Evolutionary conservation across 92 coral and sea anemone genomes (phyloP), one percentile per base, ranked within the genome.

Genomic region (Epizoanthus rinbou): DNA sequence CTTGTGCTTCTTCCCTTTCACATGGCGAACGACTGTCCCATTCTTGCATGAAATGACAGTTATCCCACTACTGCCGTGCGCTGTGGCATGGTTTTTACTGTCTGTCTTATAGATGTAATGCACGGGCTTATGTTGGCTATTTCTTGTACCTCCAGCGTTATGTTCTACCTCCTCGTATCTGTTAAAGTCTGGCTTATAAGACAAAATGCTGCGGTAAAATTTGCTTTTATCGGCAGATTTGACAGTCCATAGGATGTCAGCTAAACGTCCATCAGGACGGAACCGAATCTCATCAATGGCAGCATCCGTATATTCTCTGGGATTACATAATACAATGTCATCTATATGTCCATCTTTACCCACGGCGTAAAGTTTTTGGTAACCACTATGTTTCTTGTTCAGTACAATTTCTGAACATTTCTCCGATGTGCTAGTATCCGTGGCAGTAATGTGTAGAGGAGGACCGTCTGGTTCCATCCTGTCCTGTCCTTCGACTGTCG

Each of bases 141-240:
- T 13, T 16, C 21, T 5, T 19, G n/a, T 41, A 67, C 21, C 8
- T 67, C 21, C 24, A 24, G 39, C 50, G 7, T 21, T 13, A 59
- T 69, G 82, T 59, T 53, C 45, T 24, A 62, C 47, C 22, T 78
- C 82, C 64, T 78, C 71, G 69, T 78, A 78, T 60, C 52, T 78
- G 25, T 57, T 35, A 25, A 65, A 43, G 41, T 41, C 16, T 59
- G 82, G 57, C 22, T 78, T 41, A 18, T 37, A 78, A 14, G 39
- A 39, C 28, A 78, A 78, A 62, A 41, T 16, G 28, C 82, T 78
- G 35, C 39, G 71, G 25, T 60, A 23, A 28, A 74, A 74, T 22
- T 41, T 54, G 50, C 14, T 13, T 71, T 43, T n/a, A 13, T 7
- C 76, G 19, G 22, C 35, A 3, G 58, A 60, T 22, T 78, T 18